phyloP scores from a whole-genome alignment of 2,113 vertebrate genomes.

The Terrapene triunguis region DNA sequence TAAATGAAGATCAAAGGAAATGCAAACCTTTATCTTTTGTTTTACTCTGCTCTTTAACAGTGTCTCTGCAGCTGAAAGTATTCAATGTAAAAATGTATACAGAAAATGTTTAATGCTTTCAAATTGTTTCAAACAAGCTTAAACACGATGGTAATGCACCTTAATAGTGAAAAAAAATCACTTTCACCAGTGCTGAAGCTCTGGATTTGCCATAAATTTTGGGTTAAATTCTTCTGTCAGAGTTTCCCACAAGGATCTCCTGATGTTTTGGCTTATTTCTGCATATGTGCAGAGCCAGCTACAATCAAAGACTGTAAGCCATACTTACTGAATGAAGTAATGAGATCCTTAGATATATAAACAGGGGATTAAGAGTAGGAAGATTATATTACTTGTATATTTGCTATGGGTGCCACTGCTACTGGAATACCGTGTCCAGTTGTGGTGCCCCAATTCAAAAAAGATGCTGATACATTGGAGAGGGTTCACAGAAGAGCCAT shows the following conservation, averaged over 20 bases:
- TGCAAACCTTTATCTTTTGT: conserved; percentile 34
- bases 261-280: accelerated
- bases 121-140: not conserved
- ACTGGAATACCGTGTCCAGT: not conserved
- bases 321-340: not conserved
- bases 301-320: not conserved
- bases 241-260: accelerated
- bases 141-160: accelerated
- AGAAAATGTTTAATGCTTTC: not conserved
- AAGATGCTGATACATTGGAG: not conserved
- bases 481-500: not conserved
- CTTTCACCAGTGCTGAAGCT: not conserved
- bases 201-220: not conserved
- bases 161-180: not conserved
- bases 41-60: conserved; percentile 1
- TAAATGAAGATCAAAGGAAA: conserved; percentile 59
- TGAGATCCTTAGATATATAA: not conserved
- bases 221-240: not conserved
- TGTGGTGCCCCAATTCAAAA: not conserved
- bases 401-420: not conserved
- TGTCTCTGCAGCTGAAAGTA: not conserved
- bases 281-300: accelerated
- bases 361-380: not conserved
- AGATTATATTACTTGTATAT: not conserved
- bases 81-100: not conserved